Percentiles rank a stretch among this genome's conserved stretches.
Evolutionary conservation across 2,888 invertebrate species (phyloP).

Genomic region (Quadroppia sp.): DNA sequence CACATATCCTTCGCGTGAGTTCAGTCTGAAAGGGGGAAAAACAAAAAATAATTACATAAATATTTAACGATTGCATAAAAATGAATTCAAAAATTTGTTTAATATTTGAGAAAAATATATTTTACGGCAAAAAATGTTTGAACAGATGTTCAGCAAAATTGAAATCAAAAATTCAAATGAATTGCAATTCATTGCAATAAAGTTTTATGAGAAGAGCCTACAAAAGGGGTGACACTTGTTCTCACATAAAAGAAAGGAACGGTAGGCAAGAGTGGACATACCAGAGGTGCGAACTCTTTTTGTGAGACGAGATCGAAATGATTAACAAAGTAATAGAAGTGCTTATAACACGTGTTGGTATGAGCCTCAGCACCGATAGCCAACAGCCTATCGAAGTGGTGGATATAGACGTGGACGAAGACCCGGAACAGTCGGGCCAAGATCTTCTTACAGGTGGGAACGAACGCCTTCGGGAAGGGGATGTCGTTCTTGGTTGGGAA

Average conservation of each 20-base stretch:
- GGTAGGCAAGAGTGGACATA: conserved; percentile 45
- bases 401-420: conserved; percentile 90
- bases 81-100: neutral
- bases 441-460: conserved; percentile 74
- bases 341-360: conserved; percentile 89
- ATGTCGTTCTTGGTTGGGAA: conserved; percentile 80
- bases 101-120: neutral
- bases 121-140: too few relatives aligned
- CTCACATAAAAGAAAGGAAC: neutral
- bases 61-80: neutral
- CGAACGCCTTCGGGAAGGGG: conserved; percentile 80
- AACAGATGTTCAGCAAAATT: too few relatives aligned
- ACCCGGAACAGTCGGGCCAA: conserved; percentile 79
- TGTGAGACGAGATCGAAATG: conserved; percentile 76
- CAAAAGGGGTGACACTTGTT: too few relatives aligned
- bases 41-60: conserved; percentile 32
- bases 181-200: too few relatives aligned
- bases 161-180: too few relatives aligned
- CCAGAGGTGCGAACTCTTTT: conserved; percentile 78
- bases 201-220: too few relatives aligned
- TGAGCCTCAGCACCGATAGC: conserved; percentile 85
- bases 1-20: conserved; percentile 68
- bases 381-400: conserved; percentile 83
- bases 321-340: conserved; percentile 84
- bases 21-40: conserved; percentile 55